phyloP scores from a whole-genome alignment of 1,140 invertebrate genomes.

The Centruroides sculpturatus region DNA sequence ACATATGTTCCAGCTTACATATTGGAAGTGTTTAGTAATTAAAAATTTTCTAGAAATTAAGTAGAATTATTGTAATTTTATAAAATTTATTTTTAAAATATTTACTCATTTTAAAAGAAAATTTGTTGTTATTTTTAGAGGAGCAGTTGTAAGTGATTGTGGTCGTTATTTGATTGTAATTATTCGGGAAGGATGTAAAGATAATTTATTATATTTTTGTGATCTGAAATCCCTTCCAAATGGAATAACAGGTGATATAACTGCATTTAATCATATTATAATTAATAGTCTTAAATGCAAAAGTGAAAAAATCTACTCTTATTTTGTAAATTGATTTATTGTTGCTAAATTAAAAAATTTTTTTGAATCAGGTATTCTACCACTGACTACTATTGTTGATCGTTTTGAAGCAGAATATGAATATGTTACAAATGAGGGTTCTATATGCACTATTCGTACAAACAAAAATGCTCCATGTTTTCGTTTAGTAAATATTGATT shows the following conservation, averaged over 20 bases:
- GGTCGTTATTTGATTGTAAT: slow-evolving; percentile 71
- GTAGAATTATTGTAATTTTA: too few species aligned
- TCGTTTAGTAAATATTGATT: slow-evolving; percentile 72
- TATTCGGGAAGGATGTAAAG: slow-evolving; percentile 65
- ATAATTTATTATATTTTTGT: slow-evolving; percentile 73
- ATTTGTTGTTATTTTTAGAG: slow-evolving; percentile 2
- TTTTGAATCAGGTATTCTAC: slow-evolving; percentile 1
- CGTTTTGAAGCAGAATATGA: slow-evolving; percentile 91
- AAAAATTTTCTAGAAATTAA: too few species aligned
- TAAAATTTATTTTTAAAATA: too few species aligned
- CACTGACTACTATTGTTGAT: slow-evolving; percentile 37
- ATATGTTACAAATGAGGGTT: slow-evolving; percentile 81
- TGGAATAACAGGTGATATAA: slow-evolving; percentile 22
- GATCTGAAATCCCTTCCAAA: slow-evolving; percentile 38
- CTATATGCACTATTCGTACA: slow-evolving; percentile 72
- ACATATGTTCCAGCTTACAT: too few species aligned
- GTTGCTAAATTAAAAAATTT: too few species aligned
- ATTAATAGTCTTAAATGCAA: too few species aligned
- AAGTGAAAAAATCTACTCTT: too few species aligned
- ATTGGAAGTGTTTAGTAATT: too few species aligned
- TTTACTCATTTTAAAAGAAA: too few species aligned
- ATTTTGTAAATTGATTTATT: too few species aligned
- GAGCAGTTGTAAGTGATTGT: slow-evolving; percentile 58
- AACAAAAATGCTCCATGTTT: slow-evolving; percentile 90
- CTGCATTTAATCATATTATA: too few species aligned